Evolutionary conservation across 2,113 vertebrate genomes (phyloP), one percentile per base, ranked within the genome.

Genomic region (Poeciliopsis retropinna): DNA sequence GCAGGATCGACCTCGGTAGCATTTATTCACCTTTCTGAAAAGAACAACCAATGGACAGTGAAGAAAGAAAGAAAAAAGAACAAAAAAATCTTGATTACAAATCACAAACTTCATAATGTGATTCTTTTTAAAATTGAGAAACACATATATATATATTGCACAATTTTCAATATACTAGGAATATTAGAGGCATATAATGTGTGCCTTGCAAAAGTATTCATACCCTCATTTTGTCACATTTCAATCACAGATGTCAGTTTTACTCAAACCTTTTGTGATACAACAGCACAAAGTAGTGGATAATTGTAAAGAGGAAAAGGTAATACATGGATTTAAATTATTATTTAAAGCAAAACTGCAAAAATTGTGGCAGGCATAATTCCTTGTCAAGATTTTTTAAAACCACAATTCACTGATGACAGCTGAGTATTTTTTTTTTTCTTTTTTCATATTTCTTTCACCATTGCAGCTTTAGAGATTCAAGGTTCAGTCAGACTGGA

Each of bases 11-110:
- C 98, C 97, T 76, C 97, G 94, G 94, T 98, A 99, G 85, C 98
- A 99, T 92, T 99, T 99, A 92, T 99, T 99, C 89, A 99, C 98
- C 82, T 99, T 99, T 94, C 98, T 99, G 95, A 84, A 94, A 94
- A 89, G 83, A 89, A 88, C 86, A 62, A 93, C 82, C 81, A 86
- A 75, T 78, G 47, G 67, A 79, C 27, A 82, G 71, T 61, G 74
- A 72, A 69, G 74, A 75, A 75, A 78, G 72, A 83, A 72, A 84
- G 41, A 65, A 73, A 37, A 82, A 25, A 77, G 76, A 60, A 79
- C 79, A 64, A 88, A 32, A 32, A 28, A 72, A 28, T 31, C 57
- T 73, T 79, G 31, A 67, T 61, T 85, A 65, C 54, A 51, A 60
- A 70, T 17, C 1, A 9, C 27, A 63, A 67, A 19, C 6, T 7